These are phyloP conservation scores for Illadopsis cleaveri DNA, from an alignment of 2,113 vertebrate genomes.

Conservation along the genomic window DNA sequence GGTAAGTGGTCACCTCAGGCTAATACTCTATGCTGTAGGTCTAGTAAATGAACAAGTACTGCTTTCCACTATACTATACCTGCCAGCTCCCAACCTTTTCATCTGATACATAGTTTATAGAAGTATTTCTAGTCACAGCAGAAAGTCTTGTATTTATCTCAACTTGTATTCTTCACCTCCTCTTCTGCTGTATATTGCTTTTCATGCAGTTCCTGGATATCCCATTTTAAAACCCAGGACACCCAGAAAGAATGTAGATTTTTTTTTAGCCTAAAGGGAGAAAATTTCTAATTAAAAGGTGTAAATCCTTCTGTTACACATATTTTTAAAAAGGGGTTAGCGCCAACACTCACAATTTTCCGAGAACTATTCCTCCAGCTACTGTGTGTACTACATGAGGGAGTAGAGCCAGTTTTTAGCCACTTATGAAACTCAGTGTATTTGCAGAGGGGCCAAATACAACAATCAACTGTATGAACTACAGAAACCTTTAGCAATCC, in stretches of 20 bases:
- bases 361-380: constrained; percentile 29
- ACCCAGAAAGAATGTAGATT: constrained; percentile 8
- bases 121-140: background rate
- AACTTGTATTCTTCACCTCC: background rate
- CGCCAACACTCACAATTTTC: constrained; percentile 60
- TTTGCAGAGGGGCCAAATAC: constrained; percentile 56
- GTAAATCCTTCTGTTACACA: constrained; percentile 60
- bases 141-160: background rate
- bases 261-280: constrained; percentile 4
- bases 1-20: constrained; percentile 38
- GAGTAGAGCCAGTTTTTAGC: constrained; percentile 42
- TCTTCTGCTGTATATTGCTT: background rate
- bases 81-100: constrained; percentile 24
- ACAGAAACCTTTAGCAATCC: constrained; percentile 37
- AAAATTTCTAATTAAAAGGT: constrained; percentile 63
- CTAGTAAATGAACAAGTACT: constrained; percentile 37
- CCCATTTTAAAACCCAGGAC: constrained; percentile 1
- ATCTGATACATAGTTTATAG: background rate
- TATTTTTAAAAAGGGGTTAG: constrained; percentile 23
- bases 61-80: background rate
- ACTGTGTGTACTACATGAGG: constrained; percentile 25
- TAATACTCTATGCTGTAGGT: constrained; percentile 62
- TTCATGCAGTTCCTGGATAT: background rate
- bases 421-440: constrained; percentile 28
- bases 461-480: constrained; percentile 59